These are phyloP conservation scores for Donacobius atricapilla DNA, from an alignment of 2,113 vertebrate genomes.

Conservation along the genomic window DNA sequence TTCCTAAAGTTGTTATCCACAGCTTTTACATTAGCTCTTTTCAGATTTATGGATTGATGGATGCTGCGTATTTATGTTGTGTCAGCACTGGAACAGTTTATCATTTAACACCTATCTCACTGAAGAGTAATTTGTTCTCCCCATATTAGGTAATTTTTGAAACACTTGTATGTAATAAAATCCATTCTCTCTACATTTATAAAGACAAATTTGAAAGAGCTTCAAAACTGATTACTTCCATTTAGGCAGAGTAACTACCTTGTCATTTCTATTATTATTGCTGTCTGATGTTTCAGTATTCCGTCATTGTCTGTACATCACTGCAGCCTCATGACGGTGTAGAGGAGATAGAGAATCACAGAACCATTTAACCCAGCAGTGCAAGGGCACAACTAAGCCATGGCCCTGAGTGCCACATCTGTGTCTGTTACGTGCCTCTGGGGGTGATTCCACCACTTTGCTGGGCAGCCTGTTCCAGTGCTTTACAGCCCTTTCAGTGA, in stretches of 20 bases:
- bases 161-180: neutral
- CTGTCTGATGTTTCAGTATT: neutral
- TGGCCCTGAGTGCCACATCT: neutral
- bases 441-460: neutral
- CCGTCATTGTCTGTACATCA: neutral
- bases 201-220: neutral
- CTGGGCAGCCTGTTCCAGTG: neutral
- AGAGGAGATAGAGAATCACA: neutral
- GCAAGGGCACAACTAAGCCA: neutral
- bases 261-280: neutral
- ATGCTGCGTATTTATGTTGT: conserved; percentile 21
- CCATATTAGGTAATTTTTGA: neutral
- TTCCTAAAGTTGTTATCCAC: neutral
- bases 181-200: neutral
- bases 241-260: neutral
- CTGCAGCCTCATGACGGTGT: neutral
- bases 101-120: conserved; percentile 15
- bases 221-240: neutral
- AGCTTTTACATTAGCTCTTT: neutral
- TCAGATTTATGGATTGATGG: conserved; percentile 14
- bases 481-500: neutral
- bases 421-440: neutral
- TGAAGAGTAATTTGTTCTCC: neutral
- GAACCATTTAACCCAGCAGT: neutral
- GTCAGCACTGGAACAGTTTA: neutral